Evolutionary conservation across 1,140 invertebrate genomes (phyloP), one percentile per base, ranked within the genome.

Genomic region (Drosophila biarmipes): DNA sequence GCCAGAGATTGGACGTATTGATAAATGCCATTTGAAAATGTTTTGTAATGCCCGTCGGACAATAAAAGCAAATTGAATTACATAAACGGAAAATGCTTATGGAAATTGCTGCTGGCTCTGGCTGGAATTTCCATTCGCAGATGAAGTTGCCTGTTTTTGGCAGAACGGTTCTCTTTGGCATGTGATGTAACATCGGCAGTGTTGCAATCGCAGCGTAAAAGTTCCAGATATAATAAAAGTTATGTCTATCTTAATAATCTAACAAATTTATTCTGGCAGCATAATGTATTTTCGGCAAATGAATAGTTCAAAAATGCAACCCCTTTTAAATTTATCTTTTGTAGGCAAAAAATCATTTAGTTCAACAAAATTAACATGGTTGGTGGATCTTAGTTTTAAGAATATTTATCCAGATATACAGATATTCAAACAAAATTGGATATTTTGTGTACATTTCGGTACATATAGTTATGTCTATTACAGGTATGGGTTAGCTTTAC

Each of bases 61-160:
- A 80, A 86, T 80, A 67, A 77, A 82, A 78, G 43, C 64, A 80
- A 84, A 84, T 84, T 84, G 59, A 85, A 84, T 84, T 79, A 85
- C 72, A 62, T 62, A 71, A 76, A 62, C 69, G 54, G 53, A 29
- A 57, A 55, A 71, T 69, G 51, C 64, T 56, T 48, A 53, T 52
- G 17, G 56, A 67, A 66, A 71, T 45, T 45, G 21, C 35, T 45
- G 38, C 38, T 21, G 54, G 29, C 42, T 12, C 57, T 34, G 46
- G 10, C 31, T 40, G 29, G 46, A 45, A 69, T 54, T 67, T 67
- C 45, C 34, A 73, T 64, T 74, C 53, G 21, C 59, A 40, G 59
- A 43, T 64, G 45, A 29, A 38, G 69, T 17, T 29, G 34, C n/a
- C 29, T 45, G 45, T 48, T 43, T 34, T 31, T 17, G 66, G 19